Evolutionary conservation across 1,140 invertebrate species (phyloP), one percentile per base, ranked within the genome.

Genomic region (Drosophila tani): DNA sequence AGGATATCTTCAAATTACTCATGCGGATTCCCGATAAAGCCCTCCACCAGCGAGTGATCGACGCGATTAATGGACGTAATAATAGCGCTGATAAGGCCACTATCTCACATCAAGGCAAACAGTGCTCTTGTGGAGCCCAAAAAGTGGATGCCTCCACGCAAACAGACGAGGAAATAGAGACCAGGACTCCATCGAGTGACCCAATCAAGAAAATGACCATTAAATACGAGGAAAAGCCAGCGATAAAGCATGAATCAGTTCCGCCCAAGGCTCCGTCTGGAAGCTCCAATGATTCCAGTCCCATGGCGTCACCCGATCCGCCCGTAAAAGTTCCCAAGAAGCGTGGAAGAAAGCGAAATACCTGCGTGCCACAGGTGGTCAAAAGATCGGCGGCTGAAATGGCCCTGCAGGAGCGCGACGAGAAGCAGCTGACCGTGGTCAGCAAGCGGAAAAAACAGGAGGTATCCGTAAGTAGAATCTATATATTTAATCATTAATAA

Each of bases 321-420:
- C 40, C 45, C 0, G 47, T n/a, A 4, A 83, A 66, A 43, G 45
- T 76, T 27, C 64, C 62, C 5, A 70, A 79, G 17, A 92, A 92
- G 56, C 77, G 91, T 14, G 91, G 91, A 19, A 75, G 91, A 12
- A 92, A 84, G 29, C 84, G 91, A 0, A 92, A 92, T 19, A 87
- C 69, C 19, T 84, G 87, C 29, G 71, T 91, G 4, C 91, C 91
- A 24, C 56, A 92, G 65, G 91, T 91, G 9, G 88, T 91, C 12
- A 92, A 91, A 41, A 32, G 76, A 69, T 92, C 91, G 3, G 62
- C 85, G 3, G 91, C 91, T 32, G 62, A 91, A 55, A 81, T 86
- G 77, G 69, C 86, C 3, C 15, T 68, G 24, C 71, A 85, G 62
- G 85, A 90, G 17, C 79, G 85, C 17, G 81, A 90, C 9, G 86